These are phyloP conservation scores for Chamaea fasciata DNA, from an alignment of 2,113 vertebrate species.

Conservation along the genomic window DNA sequence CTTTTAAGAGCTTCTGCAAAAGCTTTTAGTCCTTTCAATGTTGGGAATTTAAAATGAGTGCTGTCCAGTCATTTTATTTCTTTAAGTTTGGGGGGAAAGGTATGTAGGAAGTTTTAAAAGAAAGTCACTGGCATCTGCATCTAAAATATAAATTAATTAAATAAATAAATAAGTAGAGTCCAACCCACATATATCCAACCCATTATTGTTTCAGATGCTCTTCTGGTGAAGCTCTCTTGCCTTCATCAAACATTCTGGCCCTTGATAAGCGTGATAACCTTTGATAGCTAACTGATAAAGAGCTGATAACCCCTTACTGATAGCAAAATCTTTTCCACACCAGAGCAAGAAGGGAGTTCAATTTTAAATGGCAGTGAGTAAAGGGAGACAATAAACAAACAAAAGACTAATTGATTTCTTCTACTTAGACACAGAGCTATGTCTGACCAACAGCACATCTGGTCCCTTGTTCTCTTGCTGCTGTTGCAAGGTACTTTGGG, in stretches of 20 bases:
- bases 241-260: not conserved
- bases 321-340: not conserved
- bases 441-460: not conserved
- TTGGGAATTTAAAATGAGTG: not conserved
- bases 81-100: not conserved
- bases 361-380: not conserved
- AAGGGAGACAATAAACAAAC: not conserved
- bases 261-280: not conserved
- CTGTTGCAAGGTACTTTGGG: not conserved
- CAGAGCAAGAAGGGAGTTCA: not conserved
- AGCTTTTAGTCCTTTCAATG: not conserved
- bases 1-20: slow-evolving; percentile 39
- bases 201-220: not conserved
- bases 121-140: not conserved
- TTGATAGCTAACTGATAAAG: not conserved
- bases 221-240: not conserved
- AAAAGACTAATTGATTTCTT: not conserved
- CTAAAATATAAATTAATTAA: not conserved
- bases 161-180: too few relatives aligned
- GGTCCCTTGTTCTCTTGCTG: not conserved
- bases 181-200: not conserved
- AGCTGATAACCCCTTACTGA: not conserved
- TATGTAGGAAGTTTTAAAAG: not conserved
- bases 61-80: not conserved
- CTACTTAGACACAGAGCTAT: not conserved